Evolutionary conservation across 2,113 vertebrate species (phyloP).

Genomic region (Pelusios castaneus): DNA sequence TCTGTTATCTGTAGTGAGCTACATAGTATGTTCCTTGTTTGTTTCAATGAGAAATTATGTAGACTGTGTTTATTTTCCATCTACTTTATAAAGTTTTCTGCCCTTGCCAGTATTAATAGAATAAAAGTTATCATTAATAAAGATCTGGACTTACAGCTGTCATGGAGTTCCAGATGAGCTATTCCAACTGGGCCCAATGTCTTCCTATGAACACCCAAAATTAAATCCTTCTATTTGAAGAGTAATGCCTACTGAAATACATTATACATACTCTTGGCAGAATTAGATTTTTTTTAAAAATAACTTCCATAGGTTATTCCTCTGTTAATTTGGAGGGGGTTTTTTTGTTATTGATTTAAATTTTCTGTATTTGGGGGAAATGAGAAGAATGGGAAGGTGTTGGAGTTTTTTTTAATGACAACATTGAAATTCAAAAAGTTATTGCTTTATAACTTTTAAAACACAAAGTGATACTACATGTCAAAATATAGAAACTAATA

Average conservation of each 20-base stretch:
- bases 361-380: background rate
- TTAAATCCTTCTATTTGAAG: background rate
- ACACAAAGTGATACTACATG: background rate
- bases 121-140: background rate
- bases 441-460: background rate
- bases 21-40: background rate
- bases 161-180: background rate
- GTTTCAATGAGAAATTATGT: background rate
- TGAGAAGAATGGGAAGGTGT: background rate
- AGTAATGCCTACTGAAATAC: background rate
- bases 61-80: background rate
- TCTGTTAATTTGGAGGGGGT: background rate
- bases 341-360: background rate
- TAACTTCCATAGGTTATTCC: background rate
- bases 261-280: background rate
- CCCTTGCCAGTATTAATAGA: background rate
- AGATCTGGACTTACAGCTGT: background rate
- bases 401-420: background rate
- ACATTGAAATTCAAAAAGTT: background rate
- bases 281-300: background rate
- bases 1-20: background rate
- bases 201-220: background rate
- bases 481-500: background rate
- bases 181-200: background rate
- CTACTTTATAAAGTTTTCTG: background rate